Base-by-base conservation (phyloP, 2,888 invertebrate genomes). In the Athalia circularis region DNA sequence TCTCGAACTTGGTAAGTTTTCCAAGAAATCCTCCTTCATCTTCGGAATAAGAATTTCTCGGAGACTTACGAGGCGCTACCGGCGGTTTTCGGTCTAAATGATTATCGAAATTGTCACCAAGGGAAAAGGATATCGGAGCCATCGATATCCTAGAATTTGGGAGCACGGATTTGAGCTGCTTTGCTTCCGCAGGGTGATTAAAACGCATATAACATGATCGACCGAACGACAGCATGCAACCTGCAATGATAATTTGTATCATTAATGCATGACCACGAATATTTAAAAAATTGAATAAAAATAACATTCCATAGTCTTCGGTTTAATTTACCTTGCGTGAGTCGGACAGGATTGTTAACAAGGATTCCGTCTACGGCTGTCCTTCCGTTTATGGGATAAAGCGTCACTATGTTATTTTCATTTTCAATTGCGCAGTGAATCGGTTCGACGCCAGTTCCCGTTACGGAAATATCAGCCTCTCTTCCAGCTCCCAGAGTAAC, bases 191-290 rank as follows among this genome's bases (percentile, higher is more conserved):
- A 0, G 98, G 98, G 90, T 97, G 96, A 91, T 98, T 97, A 92
- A 97, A 98, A 62, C 98, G 95, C 90, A 98, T 94, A 91, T 96
- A 97, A 91, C 96, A 97, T 75, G 97, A 96, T 72, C 97, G 94
- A 48, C 98, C 98, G 84, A 98, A 95, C 75, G 96, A 97, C 82
- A 98, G 92, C 96, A 97, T 97, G 88, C 96, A 96, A 86, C 96
- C 96, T 96, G 92, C 0, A 13, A 72, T 72, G 0, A n/a, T 7
- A 54, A 7, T 54, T 91, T 91, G 80, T 67, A 78, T 80, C 43
- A n/a, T 9, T 4, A 5, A 13, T 59, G 15, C 64, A 78, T 68
- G 15, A 50, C 15, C 13, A 5, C 64, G 45, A n/a, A 43, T 9
- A 43, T 64, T 61, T 13, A 70, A 48, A 9, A 78, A 62, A 50